phyloP scores from a whole-genome alignment of 2,797 vertebrate species.

The Oryzias dopingdopingensis region DNA sequence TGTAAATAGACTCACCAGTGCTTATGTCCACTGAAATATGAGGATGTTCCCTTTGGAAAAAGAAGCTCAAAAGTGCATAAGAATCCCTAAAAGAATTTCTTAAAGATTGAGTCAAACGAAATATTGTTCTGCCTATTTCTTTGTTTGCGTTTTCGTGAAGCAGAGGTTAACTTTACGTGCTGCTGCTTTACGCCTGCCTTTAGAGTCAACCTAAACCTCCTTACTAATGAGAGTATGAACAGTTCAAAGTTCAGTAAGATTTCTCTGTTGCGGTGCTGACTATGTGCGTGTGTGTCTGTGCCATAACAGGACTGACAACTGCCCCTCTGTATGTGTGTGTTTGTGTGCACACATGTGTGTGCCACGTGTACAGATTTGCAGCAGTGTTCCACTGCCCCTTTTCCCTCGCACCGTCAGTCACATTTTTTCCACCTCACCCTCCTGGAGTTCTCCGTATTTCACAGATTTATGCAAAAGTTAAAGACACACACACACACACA shows the following conservation, averaged over 20 bases:
- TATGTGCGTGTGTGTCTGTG: slow-evolving; percentile 14
- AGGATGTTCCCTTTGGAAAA: background rate
- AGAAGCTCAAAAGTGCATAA: background rate
- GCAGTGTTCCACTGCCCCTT: slow-evolving; percentile 21
- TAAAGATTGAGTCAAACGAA: background rate
- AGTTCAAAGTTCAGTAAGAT: slow-evolving; percentile 6
- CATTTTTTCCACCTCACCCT: slow-evolving; percentile 19
- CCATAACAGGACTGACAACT: slow-evolving; percentile 8
- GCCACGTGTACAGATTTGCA: slow-evolving; percentile 59
- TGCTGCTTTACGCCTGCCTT: background rate
- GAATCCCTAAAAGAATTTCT: background rate
- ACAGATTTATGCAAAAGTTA: slow-evolving; percentile 15
- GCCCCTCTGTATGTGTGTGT: slow-evolving; percentile 18
- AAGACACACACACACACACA: background rate
- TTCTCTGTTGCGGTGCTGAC: slow-evolving; percentile 12
- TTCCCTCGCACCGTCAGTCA: slow-evolving; percentile 24
- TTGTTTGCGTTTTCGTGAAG: background rate
- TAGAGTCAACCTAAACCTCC: background rate
- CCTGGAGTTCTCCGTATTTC: slow-evolving; percentile 28
- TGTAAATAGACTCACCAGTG: slow-evolving; percentile 46
- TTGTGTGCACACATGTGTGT: slow-evolving; percentile 8
- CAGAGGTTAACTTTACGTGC: background rate
- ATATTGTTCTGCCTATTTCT: background rate
- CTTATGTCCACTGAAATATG: slow-evolving; percentile 22
- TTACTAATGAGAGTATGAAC: background rate